Base-by-base conservation (phyloP, 2,797 vertebrate genomes). In the Harpagifer antarcticus region DNA sequence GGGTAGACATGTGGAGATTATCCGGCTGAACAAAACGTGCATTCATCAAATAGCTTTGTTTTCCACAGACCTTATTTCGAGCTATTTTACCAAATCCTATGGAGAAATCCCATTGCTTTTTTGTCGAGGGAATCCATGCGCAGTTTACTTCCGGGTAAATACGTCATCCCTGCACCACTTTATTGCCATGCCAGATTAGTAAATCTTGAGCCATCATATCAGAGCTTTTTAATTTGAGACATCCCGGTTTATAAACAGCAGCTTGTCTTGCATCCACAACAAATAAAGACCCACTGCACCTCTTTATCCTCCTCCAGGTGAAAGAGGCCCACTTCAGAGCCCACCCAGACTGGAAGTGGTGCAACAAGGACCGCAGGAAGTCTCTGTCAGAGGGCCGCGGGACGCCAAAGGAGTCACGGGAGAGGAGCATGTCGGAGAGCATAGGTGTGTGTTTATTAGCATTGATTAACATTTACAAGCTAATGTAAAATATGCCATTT, bases 281-380 rank as follows among this genome's bases (percentile, higher is more conserved):
- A 57, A 65, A 37, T 37, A 37, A 37, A 37, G 33, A 37, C 33
- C 33, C 33, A 37, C 33, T 37, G 6, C 33, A 37, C 44, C 2
- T 37, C 4, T 16, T 47, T 5, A 1, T 27, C 43, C 19, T 60
- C 49, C 69, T 63, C 3, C 88, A 98, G 97, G 97, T 97, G 86
- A 98, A 98, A 84, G 97, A 98, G 86, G 97, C 97, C 61, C 97
- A 98, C 81, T 98, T 98, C 91, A 96, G 94, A 91, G 97, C 97
- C 33, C 96, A 98, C 77, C 97, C 97, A 2, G 97, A 98, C 87
- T 98, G 97, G 97, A 98, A 98, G 86, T 98, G 97, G 97, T 98
- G 97, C 83, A 98, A 98, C 90, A 98, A 98, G 68, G 97, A 98
- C 91, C 93, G 97, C 40, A 96, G 97, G 84, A 97, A 97, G 88